Evolutionary conservation across 1,140 invertebrate genomes (phyloP).

Genomic region (Drosophila simulans): DNA sequence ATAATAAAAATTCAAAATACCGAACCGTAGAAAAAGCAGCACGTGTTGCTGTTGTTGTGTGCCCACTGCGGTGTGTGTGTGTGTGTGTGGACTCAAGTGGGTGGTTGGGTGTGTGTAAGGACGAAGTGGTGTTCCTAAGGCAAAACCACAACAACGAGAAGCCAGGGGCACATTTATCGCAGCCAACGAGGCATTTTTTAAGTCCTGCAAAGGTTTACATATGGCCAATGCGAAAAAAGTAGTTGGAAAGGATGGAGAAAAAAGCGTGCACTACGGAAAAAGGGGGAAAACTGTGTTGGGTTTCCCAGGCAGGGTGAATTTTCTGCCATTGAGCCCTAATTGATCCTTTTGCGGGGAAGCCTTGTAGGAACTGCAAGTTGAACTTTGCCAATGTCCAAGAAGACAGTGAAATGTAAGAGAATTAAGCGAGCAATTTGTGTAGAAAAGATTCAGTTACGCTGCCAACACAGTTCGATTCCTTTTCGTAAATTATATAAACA

Average conservation of each 20-base stretch:
- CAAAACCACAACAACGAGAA: slow-evolving; percentile 67
- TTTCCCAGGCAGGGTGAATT: slow-evolving; percentile 24
- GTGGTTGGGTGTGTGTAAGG: neutral
- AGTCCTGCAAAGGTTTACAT: slow-evolving; percentile 62
- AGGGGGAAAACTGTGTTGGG: slow-evolving; percentile 7
- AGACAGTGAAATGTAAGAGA: neutral
- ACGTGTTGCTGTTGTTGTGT: slow-evolving; percentile 65
- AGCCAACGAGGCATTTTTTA: slow-evolving; percentile 72
- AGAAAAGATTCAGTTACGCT: no score
- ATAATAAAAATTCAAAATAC: slow-evolving; percentile 84
- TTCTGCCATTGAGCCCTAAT: slow-evolving; percentile 32
- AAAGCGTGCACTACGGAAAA: slow-evolving; percentile 26
- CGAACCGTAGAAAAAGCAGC: slow-evolving; percentile 73
- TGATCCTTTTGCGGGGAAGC: slow-evolving; percentile 30
- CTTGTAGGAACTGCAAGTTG: slow-evolving; percentile 9
- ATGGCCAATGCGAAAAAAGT: slow-evolving; percentile 8
- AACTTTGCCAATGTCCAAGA: neutral
- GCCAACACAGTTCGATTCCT: no score
- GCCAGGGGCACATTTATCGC: slow-evolving; percentile 77
- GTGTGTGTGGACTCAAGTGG: slow-evolving; percentile 8
- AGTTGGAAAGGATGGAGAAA: slow-evolving; percentile 21
- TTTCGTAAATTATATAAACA: no score
- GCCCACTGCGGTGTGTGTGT: slow-evolving; percentile 23
- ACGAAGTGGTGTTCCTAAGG: slow-evolving; percentile 27
- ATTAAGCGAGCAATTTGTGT: no score